Conservation (phyloP, 2,797 vertebrate species). For the Xyrichtys novacula region DNA sequence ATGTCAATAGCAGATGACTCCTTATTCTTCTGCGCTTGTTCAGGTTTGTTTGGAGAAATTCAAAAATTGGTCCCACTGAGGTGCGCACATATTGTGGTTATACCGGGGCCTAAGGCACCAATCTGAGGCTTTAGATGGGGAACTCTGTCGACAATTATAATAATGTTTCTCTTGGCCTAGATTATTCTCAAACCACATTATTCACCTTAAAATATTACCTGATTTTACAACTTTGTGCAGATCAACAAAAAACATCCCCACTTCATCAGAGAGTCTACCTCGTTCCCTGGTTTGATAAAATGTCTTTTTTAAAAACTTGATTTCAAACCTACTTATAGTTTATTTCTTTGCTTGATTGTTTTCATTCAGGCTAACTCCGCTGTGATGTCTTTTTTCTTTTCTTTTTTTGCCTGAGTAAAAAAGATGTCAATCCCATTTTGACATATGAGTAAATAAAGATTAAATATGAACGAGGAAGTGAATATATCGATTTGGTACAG, state of each 20-base stretch:
- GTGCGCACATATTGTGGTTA: constrained; percentile 57
- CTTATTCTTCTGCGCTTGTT: constrained; percentile 53
- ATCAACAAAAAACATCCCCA: not conserved
- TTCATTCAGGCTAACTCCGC: constrained; percentile 56
- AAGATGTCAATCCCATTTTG: constrained; percentile 59
- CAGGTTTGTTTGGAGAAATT: constrained; percentile 66
- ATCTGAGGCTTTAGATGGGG: constrained; percentile 50
- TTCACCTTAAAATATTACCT: not conserved
- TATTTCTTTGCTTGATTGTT: constrained; percentile 41
- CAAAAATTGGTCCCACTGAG: constrained; percentile 81
- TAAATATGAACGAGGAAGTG: constrained; percentile 62
- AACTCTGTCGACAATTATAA: constrained; percentile 54
- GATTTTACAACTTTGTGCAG: not conserved
- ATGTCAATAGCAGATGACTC: constrained; percentile 75
- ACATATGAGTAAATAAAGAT: constrained; percentile 70
- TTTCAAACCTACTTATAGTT: too few species aligned
- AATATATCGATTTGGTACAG: constrained; percentile 63
- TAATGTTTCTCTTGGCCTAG: constrained; percentile 21
- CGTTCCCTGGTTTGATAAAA: not conserved
- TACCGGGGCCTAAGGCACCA: constrained; percentile 56
- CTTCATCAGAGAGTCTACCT: not conserved
- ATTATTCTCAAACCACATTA: constrained; percentile 30
- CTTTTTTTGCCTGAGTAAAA: constrained; percentile 56
- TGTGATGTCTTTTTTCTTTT: constrained; percentile 42
- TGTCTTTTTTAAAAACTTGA: too few species aligned